A percentile compares a stretch with the other conserved stretches of the same genome.
Evolutionary conservation across 2,113 vertebrate species (phyloP).

Genomic region (Cyprinodon brontotheroides): DNA sequence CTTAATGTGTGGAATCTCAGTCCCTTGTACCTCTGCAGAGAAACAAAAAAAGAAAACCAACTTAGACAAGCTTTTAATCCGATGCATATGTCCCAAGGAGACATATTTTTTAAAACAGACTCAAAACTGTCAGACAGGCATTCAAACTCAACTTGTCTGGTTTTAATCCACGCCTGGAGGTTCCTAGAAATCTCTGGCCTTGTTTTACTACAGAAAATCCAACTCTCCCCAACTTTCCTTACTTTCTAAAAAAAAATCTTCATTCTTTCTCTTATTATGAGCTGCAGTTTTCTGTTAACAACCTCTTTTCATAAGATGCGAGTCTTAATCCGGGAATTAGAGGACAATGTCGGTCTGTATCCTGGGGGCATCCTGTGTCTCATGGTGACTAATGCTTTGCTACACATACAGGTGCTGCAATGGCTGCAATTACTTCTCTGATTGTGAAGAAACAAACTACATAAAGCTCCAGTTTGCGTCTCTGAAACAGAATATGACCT

Average conservation of each 20-base stretch:
- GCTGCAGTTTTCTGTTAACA: conserved; percentile 52
- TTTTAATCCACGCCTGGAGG: conserved; percentile 2
- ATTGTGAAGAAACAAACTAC: conserved; percentile 18
- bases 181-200: not conserved
- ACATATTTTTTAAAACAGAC: not conserved
- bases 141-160: not conserved
- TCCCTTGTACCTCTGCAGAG: conserved; percentile 66
- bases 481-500: not conserved
- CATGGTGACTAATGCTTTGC: conserved; percentile 53
- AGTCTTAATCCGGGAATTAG: conserved; percentile 49
- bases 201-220: conserved; percentile 20
- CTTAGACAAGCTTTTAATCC: conserved; percentile 17
- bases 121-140: not conserved
- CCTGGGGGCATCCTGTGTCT: conserved; percentile 50
- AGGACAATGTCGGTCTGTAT: conserved; percentile 42
- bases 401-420: conserved; percentile 35
- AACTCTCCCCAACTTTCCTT: conserved; percentile 14
- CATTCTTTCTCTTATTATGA: conserved; percentile 40
- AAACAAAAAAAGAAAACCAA: conserved; percentile 23
- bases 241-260: conserved; percentile 6
- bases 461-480: conserved; percentile 12
- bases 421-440: conserved; percentile 49
- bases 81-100: conserved; percentile 1
- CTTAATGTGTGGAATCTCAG: conserved; percentile 55
- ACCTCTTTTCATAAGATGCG: conserved; percentile 33